Evolutionary conservation across 2,797 vertebrate genomes (phyloP).

Genomic region (Todus mexicanus): DNA sequence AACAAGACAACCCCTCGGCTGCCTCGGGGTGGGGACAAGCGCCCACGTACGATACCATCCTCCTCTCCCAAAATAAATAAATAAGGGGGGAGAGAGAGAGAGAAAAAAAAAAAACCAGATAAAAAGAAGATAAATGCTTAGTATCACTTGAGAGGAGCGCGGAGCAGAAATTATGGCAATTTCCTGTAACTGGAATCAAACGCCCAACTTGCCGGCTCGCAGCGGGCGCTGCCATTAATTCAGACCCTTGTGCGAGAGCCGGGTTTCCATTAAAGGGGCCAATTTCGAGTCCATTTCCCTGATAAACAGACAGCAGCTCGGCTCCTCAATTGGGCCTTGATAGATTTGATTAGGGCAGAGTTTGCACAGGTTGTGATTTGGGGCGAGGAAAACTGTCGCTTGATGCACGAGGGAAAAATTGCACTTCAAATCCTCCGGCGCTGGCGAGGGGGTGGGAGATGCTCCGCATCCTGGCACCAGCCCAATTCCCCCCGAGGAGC

Average conservation of each 20-base stretch:
- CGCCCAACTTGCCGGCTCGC: conserved; percentile 66
- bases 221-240: conserved; percentile 70
- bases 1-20: neutral
- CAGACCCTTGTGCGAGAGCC: conserved; percentile 60
- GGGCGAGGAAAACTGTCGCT: conserved; percentile 55
- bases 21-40: neutral
- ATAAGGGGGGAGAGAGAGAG: neutral
- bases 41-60: neutral
- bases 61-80: conserved; percentile 22
- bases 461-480: neutral
- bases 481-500: neutral
- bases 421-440: conserved; percentile 48
- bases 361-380: conserved; percentile 75
- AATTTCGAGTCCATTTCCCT: conserved; percentile 76
- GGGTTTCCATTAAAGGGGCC: conserved; percentile 71
- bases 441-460: neutral
- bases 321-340: conserved; percentile 69
- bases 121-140: neutral
- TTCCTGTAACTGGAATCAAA: conserved; percentile 75
- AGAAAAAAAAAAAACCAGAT: fast-evolving
- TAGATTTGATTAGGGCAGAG: conserved; percentile 74
- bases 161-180: conserved; percentile 76
- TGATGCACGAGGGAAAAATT: neutral
- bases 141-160: conserved; percentile 58
- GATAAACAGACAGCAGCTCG: conserved; percentile 70